Percentiles rank a stretch among this genome's conserved stretches.
These are phyloP conservation scores for Terrapene triunguis DNA, from an alignment of 2,113 vertebrate genomes.

Conservation along the genomic window DNA sequence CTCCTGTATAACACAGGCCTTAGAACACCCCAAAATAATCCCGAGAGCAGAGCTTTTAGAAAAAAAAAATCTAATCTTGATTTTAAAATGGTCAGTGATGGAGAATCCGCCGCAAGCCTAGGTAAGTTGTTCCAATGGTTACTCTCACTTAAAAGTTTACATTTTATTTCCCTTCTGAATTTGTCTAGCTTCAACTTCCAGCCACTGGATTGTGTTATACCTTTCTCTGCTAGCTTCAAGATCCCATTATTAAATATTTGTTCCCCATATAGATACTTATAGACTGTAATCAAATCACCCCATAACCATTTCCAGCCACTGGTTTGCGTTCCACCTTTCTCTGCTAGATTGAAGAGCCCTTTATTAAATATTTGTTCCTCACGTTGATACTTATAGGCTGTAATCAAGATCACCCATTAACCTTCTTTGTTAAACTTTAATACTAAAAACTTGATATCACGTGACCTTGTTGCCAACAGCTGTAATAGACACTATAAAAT, in stretches of 20 bases:
- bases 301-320: not conserved
- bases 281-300: not conserved
- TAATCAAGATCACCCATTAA: not conserved
- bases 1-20: not conserved
- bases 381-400: not conserved
- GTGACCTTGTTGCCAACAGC: conserved; percentile 4
- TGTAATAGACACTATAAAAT: conserved; percentile 8
- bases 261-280: not conserved
- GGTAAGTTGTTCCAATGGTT: not conserved
- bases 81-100: not conserved
- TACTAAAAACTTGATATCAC: not conserved
- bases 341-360: not conserved
- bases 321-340: not conserved
- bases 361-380: not conserved
- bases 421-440: not conserved
- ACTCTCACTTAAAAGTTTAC: not conserved
- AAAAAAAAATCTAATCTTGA: not conserved
- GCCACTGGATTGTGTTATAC: not conserved
- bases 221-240: not conserved
- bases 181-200: not conserved
- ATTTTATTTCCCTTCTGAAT: not conserved
- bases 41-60: not conserved
- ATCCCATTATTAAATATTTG: not conserved
- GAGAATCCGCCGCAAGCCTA: not conserved
- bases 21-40: not conserved